These are phyloP conservation scores for Psilanteris sp. DNA, from an alignment of 1,140 invertebrate species.

Conservation along the genomic window DNA sequence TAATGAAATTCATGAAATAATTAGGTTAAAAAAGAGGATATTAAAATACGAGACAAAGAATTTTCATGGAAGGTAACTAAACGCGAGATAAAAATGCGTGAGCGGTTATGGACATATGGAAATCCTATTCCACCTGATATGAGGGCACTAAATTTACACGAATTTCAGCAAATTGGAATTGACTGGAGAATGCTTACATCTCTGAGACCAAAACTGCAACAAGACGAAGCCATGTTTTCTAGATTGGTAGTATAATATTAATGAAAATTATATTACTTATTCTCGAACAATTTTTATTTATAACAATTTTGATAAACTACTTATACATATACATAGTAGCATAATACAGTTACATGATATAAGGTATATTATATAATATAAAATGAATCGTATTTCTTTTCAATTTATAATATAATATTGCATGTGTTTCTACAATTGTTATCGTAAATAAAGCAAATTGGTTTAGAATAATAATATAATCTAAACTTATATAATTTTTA, in stretches of 20 bases:
- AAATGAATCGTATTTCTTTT: too few species aligned
- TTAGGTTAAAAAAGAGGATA: conserved; percentile 78
- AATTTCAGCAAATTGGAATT: conserved; percentile 91
- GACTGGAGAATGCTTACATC: conserved; percentile 96
- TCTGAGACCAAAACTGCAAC: conserved; percentile 87
- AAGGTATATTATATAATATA: too few species aligned
- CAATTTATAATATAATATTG: too few species aligned
- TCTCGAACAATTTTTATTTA: too few species aligned
- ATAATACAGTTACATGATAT: too few species aligned
- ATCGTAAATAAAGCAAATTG: too few species aligned
- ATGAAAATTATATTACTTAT: too few species aligned
- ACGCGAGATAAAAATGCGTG: conserved; percentile 82
- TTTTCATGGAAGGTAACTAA: conserved; percentile 85
- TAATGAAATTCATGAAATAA: too few species aligned
- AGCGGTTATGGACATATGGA: conserved; percentile 84
- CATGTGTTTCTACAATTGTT: too few species aligned
- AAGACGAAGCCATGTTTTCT: conserved; percentile 93
- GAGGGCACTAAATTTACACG: conserved; percentile 87
- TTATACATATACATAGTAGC: too few species aligned
- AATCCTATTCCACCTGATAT: conserved; percentile 92
- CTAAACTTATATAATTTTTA: neutral
- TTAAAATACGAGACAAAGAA: conserved; percentile 78
- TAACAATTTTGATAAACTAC: too few species aligned
- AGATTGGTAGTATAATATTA: conserved; percentile 75
- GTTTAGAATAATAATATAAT: conserved; percentile 3